phyloP scores from a whole-genome alignment of 2,113 vertebrate genomes.

The Myotis brandtii region DNA sequence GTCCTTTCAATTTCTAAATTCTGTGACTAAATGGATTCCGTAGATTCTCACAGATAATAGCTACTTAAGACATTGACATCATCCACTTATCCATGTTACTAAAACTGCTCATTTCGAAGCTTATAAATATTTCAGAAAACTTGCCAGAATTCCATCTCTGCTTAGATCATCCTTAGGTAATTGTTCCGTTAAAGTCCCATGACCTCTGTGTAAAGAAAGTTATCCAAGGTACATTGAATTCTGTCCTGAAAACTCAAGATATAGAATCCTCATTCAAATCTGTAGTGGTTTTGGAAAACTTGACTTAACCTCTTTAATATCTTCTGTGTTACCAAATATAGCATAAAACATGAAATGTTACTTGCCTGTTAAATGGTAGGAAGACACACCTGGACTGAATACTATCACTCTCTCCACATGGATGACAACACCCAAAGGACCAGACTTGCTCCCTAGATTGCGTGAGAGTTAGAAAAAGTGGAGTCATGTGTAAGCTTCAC shows the following conservation, averaged over 20 bases:
- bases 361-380: neutral
- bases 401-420: accelerated
- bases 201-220: constrained; percentile 50
- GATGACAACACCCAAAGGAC: neutral
- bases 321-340: neutral
- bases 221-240: neutral
- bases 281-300: neutral
- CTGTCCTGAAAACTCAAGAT: neutral
- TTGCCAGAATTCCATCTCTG: constrained; percentile 46
- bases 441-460: neutral
- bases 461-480: neutral
- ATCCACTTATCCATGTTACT: constrained; percentile 72
- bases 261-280: neutral
- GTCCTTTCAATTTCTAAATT: constrained; percentile 48
- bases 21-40: constrained; percentile 55
- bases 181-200: constrained; percentile 19
- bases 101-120: constrained; percentile 60
- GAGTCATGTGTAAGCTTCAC: neutral
- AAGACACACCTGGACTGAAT: neutral
- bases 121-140: constrained; percentile 79
- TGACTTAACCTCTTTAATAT: neutral
- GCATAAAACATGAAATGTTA: neutral
- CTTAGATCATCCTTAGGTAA: constrained; percentile 76
- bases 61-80: constrained; percentile 77
- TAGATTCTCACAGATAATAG: constrained; percentile 65